Conservation (phyloP, 2,888 invertebrate species). For the Eilema griseolum region DNA sequence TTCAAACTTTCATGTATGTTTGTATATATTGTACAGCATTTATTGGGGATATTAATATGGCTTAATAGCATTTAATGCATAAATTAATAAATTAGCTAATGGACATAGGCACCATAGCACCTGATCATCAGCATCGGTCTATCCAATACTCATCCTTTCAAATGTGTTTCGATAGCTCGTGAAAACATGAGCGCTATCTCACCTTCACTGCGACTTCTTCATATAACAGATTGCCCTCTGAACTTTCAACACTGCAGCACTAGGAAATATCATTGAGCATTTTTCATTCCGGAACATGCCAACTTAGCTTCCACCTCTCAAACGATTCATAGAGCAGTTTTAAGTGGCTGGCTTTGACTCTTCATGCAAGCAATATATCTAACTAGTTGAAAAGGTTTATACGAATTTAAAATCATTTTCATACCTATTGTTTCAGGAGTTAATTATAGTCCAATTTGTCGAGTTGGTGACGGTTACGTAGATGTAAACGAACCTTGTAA, state of each 20-base stretch:
- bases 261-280: not conserved
- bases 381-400: too few relatives aligned
- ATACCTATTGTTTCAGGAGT: conserved; percentile 54
- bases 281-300: not conserved
- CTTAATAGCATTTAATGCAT: not conserved
- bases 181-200: not conserved
- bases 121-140: too few relatives aligned
- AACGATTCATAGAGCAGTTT: not conserved
- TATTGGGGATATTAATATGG: not conserved
- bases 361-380: too few relatives aligned
- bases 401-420: not conserved
- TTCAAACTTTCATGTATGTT: not conserved
- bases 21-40: not conserved
- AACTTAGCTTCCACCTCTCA: not conserved
- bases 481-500: conserved; percentile 73
- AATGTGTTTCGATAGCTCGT: not conserved
- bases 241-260: not conserved
- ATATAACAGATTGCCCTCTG: not conserved
- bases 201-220: not conserved
- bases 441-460: conserved; percentile 65
- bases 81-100: not conserved
- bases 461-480: conserved; percentile 63
- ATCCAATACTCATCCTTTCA: too few relatives aligned
- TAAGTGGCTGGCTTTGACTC: not conserved
- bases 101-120: too few relatives aligned